Conservation (phyloP, 2,113 vertebrate genomes). For the Plectropomus leopardus region DNA sequence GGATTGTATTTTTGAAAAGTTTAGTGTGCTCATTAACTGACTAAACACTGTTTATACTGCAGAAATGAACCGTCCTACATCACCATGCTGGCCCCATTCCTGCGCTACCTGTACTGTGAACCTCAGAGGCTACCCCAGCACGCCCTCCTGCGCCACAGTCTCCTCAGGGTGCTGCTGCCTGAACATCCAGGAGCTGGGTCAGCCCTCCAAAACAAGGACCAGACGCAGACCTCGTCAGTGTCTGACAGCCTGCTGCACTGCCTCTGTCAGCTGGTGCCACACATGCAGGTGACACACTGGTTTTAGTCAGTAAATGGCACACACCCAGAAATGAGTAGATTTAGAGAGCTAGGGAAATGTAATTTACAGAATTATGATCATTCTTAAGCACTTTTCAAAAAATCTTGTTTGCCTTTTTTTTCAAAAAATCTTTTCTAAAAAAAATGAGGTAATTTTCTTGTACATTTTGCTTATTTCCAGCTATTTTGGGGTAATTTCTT, state of each 20-base stretch:
- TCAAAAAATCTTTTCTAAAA: no score
- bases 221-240: conserved; percentile 51
- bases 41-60: background rate
- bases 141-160: conserved; percentile 87
- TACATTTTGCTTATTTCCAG: no score
- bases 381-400: no score
- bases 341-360: no score
- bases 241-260: conserved; percentile 84
- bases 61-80: conserved; percentile 87
- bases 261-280: conserved; percentile 88
- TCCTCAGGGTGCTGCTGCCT: conserved; percentile 90
- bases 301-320: no score
- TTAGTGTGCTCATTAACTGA: no score
- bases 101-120: conserved; percentile 93
- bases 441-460: no score
- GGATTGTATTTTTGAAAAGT: background rate
- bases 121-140: conserved; percentile 88
- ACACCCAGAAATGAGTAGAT: no score
- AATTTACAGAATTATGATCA: no score
- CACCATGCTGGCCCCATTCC: conserved; percentile 90
- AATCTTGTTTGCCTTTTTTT: no score
- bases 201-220: background rate
- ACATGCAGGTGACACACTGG: conserved; percentile 85
- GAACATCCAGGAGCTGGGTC: conserved; percentile 48
- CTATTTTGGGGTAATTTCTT: no score